A percentile compares a stretch with the other conserved stretches of the same genome.
These are phyloP conservation scores for Elephas maximus DNA, from an alignment of 2,113 vertebrate genomes.

Conservation along the genomic window DNA sequence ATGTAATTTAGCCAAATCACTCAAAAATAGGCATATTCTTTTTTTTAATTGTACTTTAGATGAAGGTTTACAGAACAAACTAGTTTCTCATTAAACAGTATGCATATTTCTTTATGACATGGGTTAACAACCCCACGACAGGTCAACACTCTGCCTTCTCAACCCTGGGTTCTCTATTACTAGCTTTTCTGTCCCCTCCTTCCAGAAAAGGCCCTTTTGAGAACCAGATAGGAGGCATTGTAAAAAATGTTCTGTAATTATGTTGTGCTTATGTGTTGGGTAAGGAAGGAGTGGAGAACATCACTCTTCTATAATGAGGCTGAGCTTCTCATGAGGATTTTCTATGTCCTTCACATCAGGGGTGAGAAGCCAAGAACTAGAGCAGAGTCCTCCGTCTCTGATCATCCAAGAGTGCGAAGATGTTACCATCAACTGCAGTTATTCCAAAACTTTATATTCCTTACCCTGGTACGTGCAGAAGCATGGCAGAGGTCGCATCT, in stretches of 20 bases:
- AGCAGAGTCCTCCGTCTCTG: not conserved
- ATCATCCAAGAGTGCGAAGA: not conserved
- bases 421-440: not conserved
- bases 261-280: not conserved
- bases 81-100: too few relatives aligned
- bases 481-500: not conserved
- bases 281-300: not conserved
- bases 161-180: too few relatives aligned
- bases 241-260: not conserved
- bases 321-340: not conserved
- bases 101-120: too few relatives aligned
- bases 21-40: too few relatives aligned
- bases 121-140: too few relatives aligned
- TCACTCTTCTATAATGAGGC: not conserved
- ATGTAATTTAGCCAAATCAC: too few relatives aligned
- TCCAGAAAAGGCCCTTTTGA: not conserved
- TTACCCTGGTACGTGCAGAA: not conserved
- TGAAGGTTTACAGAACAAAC: too few relatives aligned
- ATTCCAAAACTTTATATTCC: not conserved
- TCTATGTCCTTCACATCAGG: not conserved
- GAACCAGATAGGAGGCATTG: not conserved
- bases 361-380: not conserved
- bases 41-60: too few relatives aligned
- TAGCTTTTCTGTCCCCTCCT: too few relatives aligned
- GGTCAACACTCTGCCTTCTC: too few relatives aligned